Conservation (phyloP, 2,888 invertebrate species). For the Lathronympha strigana region DNA sequence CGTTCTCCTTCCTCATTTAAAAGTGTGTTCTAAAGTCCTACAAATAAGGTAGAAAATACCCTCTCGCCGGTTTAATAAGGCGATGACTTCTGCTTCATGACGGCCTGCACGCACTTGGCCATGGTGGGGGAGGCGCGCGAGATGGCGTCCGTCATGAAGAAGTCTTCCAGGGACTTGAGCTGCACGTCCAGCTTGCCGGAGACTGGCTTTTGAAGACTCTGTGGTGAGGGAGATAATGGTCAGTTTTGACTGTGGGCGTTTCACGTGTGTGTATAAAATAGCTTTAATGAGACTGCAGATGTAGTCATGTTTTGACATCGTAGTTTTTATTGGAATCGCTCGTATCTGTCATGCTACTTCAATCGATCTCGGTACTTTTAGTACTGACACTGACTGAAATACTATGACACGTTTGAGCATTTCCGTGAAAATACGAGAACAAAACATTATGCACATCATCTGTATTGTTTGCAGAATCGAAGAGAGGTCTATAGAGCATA, state of each 20-base stretch:
- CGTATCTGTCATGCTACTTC: too few species aligned
- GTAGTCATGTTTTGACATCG: too few species aligned
- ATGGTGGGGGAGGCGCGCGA: slow-evolving; percentile 98
- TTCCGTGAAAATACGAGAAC: too few species aligned
- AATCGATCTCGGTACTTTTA: too few species aligned
- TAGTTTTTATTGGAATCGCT: too few species aligned
- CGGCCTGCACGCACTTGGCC: slow-evolving; percentile 98
- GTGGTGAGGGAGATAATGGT: slow-evolving; percentile 37
- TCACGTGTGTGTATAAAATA: not conserved
- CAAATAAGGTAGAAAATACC: slow-evolving; percentile 33
- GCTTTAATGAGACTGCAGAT: not conserved
- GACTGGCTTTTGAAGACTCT: slow-evolving; percentile 78
- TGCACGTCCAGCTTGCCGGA: slow-evolving; percentile 87
- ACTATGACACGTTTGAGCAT: too few species aligned
- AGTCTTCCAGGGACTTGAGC: slow-evolving; percentile 91
- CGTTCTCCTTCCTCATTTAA: not conserved
- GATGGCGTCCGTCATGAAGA: slow-evolving; percentile 98
- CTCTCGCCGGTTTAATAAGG: slow-evolving; percentile 59
- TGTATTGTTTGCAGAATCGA: too few species aligned
- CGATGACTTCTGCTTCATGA: slow-evolving; percentile 87
- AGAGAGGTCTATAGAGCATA: too few species aligned
- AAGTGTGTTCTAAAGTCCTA: not conserved
- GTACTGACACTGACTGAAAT: too few species aligned
- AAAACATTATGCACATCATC: too few species aligned
- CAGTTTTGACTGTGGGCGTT: not conserved